Evolutionary conservation across 2,888 invertebrate genomes (phyloP), one percentile per base, ranked within the genome.

Genomic region (Eristalis intricaria): DNA sequence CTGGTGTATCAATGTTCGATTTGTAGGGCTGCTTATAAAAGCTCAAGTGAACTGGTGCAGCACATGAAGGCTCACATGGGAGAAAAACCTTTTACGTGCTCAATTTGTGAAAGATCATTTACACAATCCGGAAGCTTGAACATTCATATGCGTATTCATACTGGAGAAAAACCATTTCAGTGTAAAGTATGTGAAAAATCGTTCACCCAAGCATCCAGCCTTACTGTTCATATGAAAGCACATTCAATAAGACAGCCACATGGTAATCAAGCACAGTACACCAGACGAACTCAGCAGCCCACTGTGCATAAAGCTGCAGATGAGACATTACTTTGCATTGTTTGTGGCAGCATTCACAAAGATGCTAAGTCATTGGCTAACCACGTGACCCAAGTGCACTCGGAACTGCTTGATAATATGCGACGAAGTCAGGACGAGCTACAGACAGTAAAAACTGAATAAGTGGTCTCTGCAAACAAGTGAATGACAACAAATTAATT

Each of bases 1-100:
- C 89, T 92, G 89, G 91, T 93, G 7, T 92, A 92, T 89, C 92
- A 93, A 89, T 92, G 92, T 76, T 91, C 92, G 40, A 92, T 93
- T 85, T 93, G 93, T 70, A 91, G 91, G 3, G 90, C 90, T 64
- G 91, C 92, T 8, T 93, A 93, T 88, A 91, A 92, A 29, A 91
- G 91, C 88, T 92, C 93, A 26, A 92, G 92, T n/a, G 92, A 93
- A 89, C 88, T 93, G 70, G 93, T 93, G 56, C 93, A 93, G 86
- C 93, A 93, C 86, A 93, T 93, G 92, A 93, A 93, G 80, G 91
- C 91, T 23, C 93, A 93, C 75, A 92, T 93, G 90, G 93, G 93
- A 13, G 93, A 93, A 83, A 93, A 93, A 76, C 93, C 93, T 0
- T 93, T 93, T 73, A 92, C 92, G 63, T 93, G 93, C 81, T 92